Evolutionary conservation across 1,140 invertebrate genomes (phyloP), one percentile per base, ranked within the genome.

Genomic region (Adoxophyes honmai): DNA sequence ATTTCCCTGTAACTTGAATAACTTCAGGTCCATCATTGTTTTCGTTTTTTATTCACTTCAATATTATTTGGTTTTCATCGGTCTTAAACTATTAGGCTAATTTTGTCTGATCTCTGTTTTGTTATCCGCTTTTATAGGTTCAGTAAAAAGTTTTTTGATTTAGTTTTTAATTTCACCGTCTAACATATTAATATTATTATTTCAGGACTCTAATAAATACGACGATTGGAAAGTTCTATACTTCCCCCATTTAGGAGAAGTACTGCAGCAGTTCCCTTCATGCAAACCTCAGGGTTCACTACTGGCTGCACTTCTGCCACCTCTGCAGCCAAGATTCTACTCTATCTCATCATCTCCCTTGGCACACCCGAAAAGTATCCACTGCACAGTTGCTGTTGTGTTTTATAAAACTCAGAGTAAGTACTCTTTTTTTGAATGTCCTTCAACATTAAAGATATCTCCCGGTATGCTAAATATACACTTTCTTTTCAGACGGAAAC

Each of bases 331-430:
- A 1, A 91, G 98, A 73, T 98, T 97, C 87, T 99, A 99, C 84
- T 97, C 96, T 36, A 98, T 99, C 64, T 98, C 97, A 10, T 98
- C 97, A 0, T 96, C 97, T 4, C 95, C 95, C 0, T 69, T 92
- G 0, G 91, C 93, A 4, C 92, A 95, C 58, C 90, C 91, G 0
- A 92, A 93, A 33, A 92, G 94, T 81, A 93, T 99, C n/a, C 96
- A 99, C 80, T 82, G 98, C 1, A 99, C 98, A 0, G 96, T 98
- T 16, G 96, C 97, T 51, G 94, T 99, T 1, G 97, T 99, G 1
- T 91, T 93, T 42, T 99, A 97, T 81, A 93, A 91, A 71, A 95
- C 95, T 1, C 92, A 96, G 91, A 93, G 95, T 96, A 89, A 73
- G 75, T 75, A 8, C 1, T 18, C n/a, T 28, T 4, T 18, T 35